Evolutionary conservation across 64 coral and sea anemone species (phyloP).

Genomic region (Astreopora myriophthalma): DNA sequence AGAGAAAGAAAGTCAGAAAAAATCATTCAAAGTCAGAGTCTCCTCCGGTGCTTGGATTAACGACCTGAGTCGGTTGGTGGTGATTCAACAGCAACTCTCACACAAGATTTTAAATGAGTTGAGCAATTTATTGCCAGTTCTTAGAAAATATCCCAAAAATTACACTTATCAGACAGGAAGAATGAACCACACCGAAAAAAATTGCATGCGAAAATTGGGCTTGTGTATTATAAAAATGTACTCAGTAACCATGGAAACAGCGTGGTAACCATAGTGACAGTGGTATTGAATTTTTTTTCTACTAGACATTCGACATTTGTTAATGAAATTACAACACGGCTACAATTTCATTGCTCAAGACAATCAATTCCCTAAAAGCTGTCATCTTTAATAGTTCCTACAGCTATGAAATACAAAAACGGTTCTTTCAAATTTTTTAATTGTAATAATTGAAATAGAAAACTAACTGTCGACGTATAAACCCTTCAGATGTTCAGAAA

Average conservation of each 20-base stretch:
- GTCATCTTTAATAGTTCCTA: background rate
- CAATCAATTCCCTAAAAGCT: background rate
- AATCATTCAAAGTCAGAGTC: too few relatives aligned
- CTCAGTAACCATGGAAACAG: background rate
- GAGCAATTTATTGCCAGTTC: constrained; percentile 20
- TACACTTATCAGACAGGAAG: background rate
- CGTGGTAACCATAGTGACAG: background rate
- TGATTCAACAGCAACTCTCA: too few relatives aligned
- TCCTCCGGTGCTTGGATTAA: too few relatives aligned
- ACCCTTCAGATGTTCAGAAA: constrained; percentile 7
- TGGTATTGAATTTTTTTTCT: background rate
- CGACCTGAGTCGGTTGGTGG: too few relatives aligned
- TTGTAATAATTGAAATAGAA: constrained; percentile 36
- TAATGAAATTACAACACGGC: background rate
- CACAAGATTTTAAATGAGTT: background rate
- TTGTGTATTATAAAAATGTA: background rate
- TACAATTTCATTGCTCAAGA: background rate
- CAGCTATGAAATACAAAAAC: constrained; percentile 2
- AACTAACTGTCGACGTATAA: constrained; percentile 13
- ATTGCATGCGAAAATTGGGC: background rate
- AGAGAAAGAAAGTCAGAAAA: too few relatives aligned
- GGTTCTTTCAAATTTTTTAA: background rate
- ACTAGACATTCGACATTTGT: background rate
- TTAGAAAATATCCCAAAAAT: constrained; percentile 43
- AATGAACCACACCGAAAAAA: background rate